Evolutionary conservation across 2,888 invertebrate genomes (phyloP).

Genomic region (Noctua janthe): DNA sequence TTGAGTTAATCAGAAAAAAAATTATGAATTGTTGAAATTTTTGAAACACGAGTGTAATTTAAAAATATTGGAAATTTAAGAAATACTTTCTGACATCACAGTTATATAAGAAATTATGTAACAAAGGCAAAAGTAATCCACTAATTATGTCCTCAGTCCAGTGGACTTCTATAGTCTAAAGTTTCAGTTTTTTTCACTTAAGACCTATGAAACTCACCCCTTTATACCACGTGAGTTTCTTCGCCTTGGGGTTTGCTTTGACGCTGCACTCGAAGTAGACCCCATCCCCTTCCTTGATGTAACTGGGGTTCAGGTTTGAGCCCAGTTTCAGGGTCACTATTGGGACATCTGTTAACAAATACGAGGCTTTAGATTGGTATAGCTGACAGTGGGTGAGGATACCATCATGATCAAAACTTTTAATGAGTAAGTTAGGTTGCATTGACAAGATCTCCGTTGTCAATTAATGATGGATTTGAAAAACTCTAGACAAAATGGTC

Average conservation of each 20-base stretch:
- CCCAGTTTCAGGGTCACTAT: constrained; percentile 95
- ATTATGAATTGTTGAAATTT: not conserved
- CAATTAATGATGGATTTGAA: not conserved
- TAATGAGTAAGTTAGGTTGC: not conserved
- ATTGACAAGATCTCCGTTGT: too few relatives aligned
- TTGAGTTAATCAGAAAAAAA: not conserved
- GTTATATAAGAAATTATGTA: not conserved
- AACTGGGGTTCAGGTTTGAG: constrained; percentile 94
- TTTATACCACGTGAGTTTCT: constrained; percentile 96
- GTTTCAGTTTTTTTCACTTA: not conserved
- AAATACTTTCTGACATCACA: not conserved
- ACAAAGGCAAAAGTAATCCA: not conserved
- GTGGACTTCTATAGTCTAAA: not conserved
- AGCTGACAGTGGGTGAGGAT: too few relatives aligned
- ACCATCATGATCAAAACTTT: too few relatives aligned
- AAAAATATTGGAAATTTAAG: not conserved
- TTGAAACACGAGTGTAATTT: not conserved
- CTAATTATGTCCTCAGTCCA: not conserved
- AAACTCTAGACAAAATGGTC: not conserved
- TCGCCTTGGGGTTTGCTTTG: constrained; percentile 96
- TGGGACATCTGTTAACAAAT: constrained; percentile 92
- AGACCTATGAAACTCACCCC: constrained; percentile 84
- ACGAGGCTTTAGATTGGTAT: not conserved
- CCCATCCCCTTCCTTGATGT: constrained; percentile 96
- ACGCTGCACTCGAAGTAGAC: constrained; percentile 98